Percentiles rank a stretch among this genome's conserved stretches.
Conservation (phyloP, 2,797 vertebrate genomes). For the Benthosema pterotum region DNA sequence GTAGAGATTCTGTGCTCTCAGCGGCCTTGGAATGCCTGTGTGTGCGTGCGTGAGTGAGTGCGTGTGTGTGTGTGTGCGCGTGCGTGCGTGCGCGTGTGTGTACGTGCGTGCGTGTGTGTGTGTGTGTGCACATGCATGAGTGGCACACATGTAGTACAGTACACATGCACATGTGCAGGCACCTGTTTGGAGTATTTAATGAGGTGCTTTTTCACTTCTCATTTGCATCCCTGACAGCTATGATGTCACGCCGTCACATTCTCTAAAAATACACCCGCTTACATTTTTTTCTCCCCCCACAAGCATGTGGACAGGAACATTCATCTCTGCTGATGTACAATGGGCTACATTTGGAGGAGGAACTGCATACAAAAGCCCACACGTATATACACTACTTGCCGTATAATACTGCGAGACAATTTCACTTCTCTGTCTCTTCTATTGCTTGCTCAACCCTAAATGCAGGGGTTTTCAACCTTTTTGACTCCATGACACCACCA, state of each 20-base stretch:
- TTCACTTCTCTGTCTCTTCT: too few relatives aligned
- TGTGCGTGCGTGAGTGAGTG: neutral
- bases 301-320: slow-evolving; percentile 1
- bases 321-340: slow-evolving; percentile 17
- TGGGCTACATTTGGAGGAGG: slow-evolving; percentile 15
- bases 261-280: slow-evolving; percentile 38
- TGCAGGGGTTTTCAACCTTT: too few relatives aligned
- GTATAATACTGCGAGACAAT: too few relatives aligned
- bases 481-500: too few relatives aligned
- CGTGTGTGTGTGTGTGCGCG: neutral
- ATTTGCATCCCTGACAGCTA: slow-evolving; percentile 38
- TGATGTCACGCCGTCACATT: slow-evolving; percentile 29
- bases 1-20: too few relatives aligned
- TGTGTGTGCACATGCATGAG: too few relatives aligned
- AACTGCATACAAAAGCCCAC: too few relatives aligned
- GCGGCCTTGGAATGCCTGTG: neutral
- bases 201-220: slow-evolving; percentile 28
- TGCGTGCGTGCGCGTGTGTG: neutral
- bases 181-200: slow-evolving; percentile 34
- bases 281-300: slow-evolving; percentile 24
- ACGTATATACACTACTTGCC: too few relatives aligned
- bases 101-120: neutral
- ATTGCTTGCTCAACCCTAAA: too few relatives aligned
- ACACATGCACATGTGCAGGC: neutral
- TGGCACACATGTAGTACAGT: too few relatives aligned